These are phyloP conservation scores for Malurus splendens DNA, from an alignment of 2,797 vertebrate species.

Conservation along the genomic window DNA sequence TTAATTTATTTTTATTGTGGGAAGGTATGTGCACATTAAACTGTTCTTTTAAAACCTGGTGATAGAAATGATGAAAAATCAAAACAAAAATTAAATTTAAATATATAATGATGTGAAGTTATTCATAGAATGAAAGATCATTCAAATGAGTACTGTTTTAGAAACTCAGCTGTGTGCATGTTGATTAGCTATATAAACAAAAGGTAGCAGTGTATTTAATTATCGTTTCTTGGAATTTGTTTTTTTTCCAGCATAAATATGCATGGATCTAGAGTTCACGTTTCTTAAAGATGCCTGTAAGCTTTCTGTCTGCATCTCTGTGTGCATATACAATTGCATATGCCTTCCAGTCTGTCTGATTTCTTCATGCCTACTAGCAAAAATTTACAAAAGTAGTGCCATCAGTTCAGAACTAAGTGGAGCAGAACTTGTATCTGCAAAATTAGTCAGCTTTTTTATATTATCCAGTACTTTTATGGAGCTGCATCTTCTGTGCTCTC, in stretches of 20 bases:
- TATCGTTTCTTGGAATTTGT: background rate
- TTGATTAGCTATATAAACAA: constrained; percentile 26
- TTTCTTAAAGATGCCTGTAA: background rate
- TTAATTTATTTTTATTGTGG: background rate
- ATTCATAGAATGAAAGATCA: background rate
- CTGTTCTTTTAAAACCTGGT: background rate
- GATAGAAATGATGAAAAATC: background rate
- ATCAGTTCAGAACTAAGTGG: background rate
- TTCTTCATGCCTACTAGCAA: background rate
- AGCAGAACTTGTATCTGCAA: background rate
- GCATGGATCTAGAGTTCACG: background rate
- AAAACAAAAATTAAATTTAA: constrained; percentile 31
- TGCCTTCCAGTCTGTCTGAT: background rate
- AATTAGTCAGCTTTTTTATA: background rate
- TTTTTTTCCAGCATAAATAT: constrained; percentile 9
- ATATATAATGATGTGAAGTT: background rate
- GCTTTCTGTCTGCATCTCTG: background rate
- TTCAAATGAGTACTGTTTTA: constrained; percentile 8
- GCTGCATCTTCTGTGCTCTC: background rate
- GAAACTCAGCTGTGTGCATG: background rate
- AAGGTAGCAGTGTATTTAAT: background rate
- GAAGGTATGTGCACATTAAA: background rate
- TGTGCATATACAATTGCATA: background rate
- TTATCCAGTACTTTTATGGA: background rate
- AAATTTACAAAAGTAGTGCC: background rate